These are phyloP conservation scores for Matsumyia berberina DNA, from an alignment of 2,888 invertebrate genomes.

Conservation along the genomic window DNA sequence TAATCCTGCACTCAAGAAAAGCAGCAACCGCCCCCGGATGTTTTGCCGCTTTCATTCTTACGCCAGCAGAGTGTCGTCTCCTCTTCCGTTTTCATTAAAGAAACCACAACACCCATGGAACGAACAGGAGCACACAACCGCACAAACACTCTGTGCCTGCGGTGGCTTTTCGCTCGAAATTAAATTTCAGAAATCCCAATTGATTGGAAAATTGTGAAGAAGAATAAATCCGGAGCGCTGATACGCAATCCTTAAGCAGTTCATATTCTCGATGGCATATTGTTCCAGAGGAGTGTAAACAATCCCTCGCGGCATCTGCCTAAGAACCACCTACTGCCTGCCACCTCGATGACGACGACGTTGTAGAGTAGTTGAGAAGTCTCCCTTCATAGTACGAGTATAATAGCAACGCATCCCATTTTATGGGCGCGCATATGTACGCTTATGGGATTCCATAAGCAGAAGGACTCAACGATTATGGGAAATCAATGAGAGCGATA, in stretches of 20 bases:
- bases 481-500: slow-evolving; percentile 69
- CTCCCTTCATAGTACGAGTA: not conserved
- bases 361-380: no score
- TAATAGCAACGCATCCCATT: slow-evolving; percentile 54
- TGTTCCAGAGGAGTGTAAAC: slow-evolving; percentile 73
- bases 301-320: slow-evolving; percentile 38
- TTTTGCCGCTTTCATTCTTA: slow-evolving; percentile 45
- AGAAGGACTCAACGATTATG: slow-evolving; percentile 66
- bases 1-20: slow-evolving; percentile 76
- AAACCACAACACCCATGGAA: slow-evolving; percentile 57
- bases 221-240: slow-evolving; percentile 72
- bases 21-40: slow-evolving; percentile 70
- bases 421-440: slow-evolving; percentile 62
- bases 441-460: slow-evolving; percentile 48
- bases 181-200: slow-evolving; percentile 76
- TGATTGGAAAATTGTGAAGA: slow-evolving; percentile 76
- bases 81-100: slow-evolving; percentile 61
- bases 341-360: not conserved
- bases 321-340: slow-evolving; percentile 32
- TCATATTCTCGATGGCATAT: slow-evolving; percentile 73
- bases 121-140: slow-evolving; percentile 27
- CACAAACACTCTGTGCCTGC: slow-evolving; percentile 57
- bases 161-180: slow-evolving; percentile 72
- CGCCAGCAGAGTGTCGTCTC: slow-evolving; percentile 7
- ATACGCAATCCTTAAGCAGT: slow-evolving; percentile 75